These are phyloP conservation scores for Tridacna crocea DNA, from an alignment of 2,888 invertebrate genomes.

Conservation along the genomic window DNA sequence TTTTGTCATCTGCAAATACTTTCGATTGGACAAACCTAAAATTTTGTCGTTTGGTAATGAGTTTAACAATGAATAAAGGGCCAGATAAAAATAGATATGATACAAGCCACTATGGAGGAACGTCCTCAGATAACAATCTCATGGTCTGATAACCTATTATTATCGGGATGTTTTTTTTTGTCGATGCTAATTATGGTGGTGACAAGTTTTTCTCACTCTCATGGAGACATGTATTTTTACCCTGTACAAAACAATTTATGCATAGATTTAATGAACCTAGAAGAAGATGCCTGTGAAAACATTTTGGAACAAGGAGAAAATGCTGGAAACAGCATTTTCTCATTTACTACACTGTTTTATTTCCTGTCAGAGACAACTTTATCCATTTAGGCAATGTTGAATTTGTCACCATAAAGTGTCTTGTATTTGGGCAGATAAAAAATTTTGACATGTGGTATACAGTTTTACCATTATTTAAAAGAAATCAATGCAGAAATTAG, in stretches of 20 bases:
- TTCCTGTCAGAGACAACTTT: no score
- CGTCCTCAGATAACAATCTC: neutral
- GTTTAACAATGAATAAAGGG: no score
- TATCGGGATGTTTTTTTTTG: neutral
- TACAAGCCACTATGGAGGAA: neutral
- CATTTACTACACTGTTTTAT: neutral
- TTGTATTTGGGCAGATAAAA: no score
- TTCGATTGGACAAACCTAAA: no score
- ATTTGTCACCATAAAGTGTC: no score
- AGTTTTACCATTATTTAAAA: no score
- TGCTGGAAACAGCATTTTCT: neutral
- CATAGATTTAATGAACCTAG: neutral
- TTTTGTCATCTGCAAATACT: no score
- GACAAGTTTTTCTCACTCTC: constrained; percentile 15
- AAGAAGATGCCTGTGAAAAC: neutral
- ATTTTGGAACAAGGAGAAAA: neutral
- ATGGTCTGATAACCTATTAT: neutral
- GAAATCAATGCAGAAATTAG: no score
- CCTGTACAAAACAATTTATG: neutral
- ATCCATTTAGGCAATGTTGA: no score
- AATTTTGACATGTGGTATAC: no score
- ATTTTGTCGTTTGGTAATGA: no score
- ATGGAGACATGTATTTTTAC: neutral
- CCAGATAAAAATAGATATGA: no score
- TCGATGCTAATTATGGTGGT: constrained; percentile 16